These are phyloP conservation scores for Cynoglossus semilaevis DNA, from an alignment of 2,113 vertebrate genomes.

Conservation along the genomic window DNA sequence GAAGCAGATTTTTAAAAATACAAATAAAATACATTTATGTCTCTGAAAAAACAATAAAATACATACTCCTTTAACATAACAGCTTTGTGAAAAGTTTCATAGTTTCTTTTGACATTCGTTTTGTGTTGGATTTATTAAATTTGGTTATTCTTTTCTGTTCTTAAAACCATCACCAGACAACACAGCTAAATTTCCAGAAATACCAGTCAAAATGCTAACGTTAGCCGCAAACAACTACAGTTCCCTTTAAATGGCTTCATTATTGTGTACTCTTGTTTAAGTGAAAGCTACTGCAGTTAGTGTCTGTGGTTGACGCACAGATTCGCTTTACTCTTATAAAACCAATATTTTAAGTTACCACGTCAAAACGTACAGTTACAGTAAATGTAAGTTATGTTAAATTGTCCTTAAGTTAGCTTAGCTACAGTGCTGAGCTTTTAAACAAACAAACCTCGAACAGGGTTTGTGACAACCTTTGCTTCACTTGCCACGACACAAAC, in stretches of 20 bases:
- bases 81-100: too few relatives aligned
- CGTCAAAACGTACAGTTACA: neutral
- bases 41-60: too few relatives aligned
- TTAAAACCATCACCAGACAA: too few relatives aligned
- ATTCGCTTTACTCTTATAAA: neutral
- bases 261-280: slow-evolving; percentile 17
- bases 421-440: slow-evolving; percentile 4
- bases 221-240: neutral
- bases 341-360: neutral
- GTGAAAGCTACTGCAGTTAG: neutral
- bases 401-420: slow-evolving; percentile 10
- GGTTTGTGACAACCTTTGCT: neutral
- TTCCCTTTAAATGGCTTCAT: slow-evolving; percentile 33
- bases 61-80: too few relatives aligned
- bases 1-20: too few relatives aligned
- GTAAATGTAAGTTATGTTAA: neutral
- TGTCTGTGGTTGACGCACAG: neutral
- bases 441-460: neutral
- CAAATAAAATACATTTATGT: too few relatives aligned
- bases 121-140: too few relatives aligned
- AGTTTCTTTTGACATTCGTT: too few relatives aligned
- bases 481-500: neutral
- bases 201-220: neutral
- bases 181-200: neutral
- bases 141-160: too few relatives aligned